Evolutionary conservation across 2,113 vertebrate genomes (phyloP).

Genomic region (Mesoclemmys tuberculata): DNA sequence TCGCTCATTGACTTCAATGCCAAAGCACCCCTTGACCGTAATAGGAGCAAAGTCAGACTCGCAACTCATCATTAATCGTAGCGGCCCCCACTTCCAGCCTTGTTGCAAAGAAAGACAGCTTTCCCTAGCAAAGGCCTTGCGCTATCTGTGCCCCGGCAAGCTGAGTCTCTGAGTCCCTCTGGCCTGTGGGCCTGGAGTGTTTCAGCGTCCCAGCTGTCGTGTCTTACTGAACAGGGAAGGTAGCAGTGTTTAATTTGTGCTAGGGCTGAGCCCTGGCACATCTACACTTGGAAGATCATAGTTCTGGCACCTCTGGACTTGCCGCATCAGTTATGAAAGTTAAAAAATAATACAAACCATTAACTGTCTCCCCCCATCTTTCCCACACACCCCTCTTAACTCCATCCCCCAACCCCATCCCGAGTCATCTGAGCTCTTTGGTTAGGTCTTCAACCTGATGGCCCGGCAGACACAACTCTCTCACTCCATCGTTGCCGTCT

Average conservation of each 20-base stretch:
- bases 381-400: neutral
- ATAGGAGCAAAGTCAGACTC: neutral
- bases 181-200: neutral
- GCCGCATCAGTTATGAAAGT: neutral
- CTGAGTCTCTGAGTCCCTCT: neutral
- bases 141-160: rapidly evolving
- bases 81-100: neutral
- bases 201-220: neutral
- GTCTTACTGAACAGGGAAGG: rapidly evolving
- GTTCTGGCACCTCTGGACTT: too few relatives aligned
- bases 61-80: neutral
- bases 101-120: neutral
- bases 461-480: rapidly evolving
- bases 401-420: neutral
- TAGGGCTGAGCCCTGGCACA: neutral
- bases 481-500: neutral
- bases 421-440: neutral
- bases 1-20: neutral
- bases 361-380: neutral
- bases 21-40: neutral
- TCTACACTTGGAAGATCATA: neutral
- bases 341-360: neutral
- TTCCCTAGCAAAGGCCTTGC: rapidly evolving
- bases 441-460: neutral
- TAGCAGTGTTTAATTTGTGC: neutral